These are phyloP conservation scores for Malthinus seriepunctatus DNA, from an alignment of 2,888 invertebrate species.

Conservation along the genomic window DNA sequence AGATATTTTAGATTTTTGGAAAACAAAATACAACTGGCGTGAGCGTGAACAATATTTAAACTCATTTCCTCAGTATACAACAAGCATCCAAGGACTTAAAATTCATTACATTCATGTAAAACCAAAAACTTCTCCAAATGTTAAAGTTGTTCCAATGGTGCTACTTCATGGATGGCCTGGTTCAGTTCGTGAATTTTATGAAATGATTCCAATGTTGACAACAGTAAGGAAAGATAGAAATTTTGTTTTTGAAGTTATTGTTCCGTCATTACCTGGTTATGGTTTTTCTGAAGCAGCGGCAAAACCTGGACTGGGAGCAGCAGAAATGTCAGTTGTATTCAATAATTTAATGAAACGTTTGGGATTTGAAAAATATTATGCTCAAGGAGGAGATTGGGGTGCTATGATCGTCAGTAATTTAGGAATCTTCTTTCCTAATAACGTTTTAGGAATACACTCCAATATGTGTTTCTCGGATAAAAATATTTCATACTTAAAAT, in stretches of 20 bases:
- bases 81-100: constrained; percentile 70
- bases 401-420: constrained; percentile 63
- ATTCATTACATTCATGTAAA: constrained; percentile 72
- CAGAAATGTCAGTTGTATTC: constrained; percentile 63
- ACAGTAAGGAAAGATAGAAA: constrained; percentile 58
- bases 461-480: constrained; percentile 35
- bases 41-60: constrained; percentile 66
- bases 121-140: constrained; percentile 49
- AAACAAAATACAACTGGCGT: constrained; percentile 68
- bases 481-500: constrained; percentile 21
- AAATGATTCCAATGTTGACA: constrained; percentile 68
- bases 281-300: constrained; percentile 59
- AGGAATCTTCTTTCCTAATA: constrained; percentile 64
- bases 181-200: constrained; percentile 80
- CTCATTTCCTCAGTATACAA: constrained; percentile 68
- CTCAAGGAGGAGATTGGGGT: constrained; percentile 86
- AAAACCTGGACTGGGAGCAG: constrained; percentile 63
- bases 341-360: constrained; percentile 72
- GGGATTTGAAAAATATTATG: constrained; percentile 66
- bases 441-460: constrained; percentile 59
- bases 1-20: constrained; percentile 78
- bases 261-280: constrained; percentile 59
- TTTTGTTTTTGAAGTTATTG: constrained; percentile 69
- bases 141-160: constrained; percentile 65
- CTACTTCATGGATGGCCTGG: constrained; percentile 91